phyloP scores from a whole-genome alignment of 2,797 vertebrate species.

The Polyboroides typus region DNA sequence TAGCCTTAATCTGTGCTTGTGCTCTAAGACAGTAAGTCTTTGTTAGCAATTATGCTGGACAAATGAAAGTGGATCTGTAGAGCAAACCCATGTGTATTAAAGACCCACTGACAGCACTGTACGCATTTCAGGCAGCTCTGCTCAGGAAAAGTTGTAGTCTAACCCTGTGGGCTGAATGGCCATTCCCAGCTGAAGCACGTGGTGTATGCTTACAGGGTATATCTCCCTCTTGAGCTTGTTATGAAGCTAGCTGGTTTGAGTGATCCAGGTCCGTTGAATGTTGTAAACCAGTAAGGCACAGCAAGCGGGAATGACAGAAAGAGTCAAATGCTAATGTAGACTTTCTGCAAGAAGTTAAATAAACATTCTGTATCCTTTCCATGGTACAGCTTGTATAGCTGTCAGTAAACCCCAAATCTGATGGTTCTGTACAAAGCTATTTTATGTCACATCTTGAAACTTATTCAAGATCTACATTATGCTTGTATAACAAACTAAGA shows the following conservation, averaged over 20 bases:
- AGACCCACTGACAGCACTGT: neutral
- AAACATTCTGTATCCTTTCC: neutral
- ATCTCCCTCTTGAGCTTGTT: neutral
- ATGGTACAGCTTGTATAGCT: neutral
- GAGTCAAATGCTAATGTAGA: neutral
- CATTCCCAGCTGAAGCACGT: neutral
- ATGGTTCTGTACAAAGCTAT: neutral
- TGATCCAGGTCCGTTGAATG: neutral
- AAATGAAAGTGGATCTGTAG: neutral
- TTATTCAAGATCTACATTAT: constrained; percentile 15
- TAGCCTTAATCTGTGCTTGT: neutral
- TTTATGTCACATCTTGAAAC: constrained; percentile 23
- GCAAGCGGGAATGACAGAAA: neutral
- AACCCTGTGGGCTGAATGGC: neutral
- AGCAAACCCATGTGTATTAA: neutral
- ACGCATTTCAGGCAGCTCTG: neutral
- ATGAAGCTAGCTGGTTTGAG: neutral
- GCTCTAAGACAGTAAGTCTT: neutral
- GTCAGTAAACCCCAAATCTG: neutral
- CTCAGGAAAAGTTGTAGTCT: neutral
- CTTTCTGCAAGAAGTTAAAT: neutral
- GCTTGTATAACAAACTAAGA: neutral
- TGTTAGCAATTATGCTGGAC: neutral
- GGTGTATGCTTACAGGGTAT: neutral
- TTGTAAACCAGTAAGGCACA: neutral